phyloP scores from a whole-genome alignment of 2,113 vertebrate genomes.

The Pagrus major region DNA sequence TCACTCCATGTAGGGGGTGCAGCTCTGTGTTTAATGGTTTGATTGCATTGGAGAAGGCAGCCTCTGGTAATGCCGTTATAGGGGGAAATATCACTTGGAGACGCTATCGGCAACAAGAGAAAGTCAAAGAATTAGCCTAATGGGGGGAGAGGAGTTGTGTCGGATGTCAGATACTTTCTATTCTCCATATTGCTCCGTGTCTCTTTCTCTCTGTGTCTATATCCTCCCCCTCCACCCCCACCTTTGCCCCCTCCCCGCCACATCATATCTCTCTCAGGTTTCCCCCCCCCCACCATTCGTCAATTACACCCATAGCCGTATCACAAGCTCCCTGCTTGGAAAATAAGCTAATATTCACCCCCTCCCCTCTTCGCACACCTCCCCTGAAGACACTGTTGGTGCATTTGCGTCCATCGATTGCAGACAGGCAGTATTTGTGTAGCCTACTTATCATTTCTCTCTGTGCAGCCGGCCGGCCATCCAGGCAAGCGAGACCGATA shows the following conservation, averaged over 20 bases:
- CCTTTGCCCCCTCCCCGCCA: not conserved
- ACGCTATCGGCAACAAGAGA: constrained; percentile 78
- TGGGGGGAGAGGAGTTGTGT: constrained; percentile 75
- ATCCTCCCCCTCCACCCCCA: not conserved
- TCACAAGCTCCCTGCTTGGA: constrained; percentile 76
- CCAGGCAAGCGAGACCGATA: constrained; percentile 52
- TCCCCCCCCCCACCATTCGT: constrained; percentile 63
- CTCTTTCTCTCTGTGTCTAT: constrained; percentile 39
- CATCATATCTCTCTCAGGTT: constrained; percentile 75
- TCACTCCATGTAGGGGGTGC: constrained; percentile 60
- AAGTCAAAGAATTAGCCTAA: constrained; percentile 82
- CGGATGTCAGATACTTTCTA: constrained; percentile 80
- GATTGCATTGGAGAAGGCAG: constrained; percentile 82
- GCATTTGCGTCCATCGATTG: constrained; percentile 82
- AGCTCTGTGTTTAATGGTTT: constrained; percentile 80
- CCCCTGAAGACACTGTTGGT: constrained; percentile 76
- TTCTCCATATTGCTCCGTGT: constrained; percentile 65
- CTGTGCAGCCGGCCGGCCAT: constrained; percentile 54
- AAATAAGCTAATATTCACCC: constrained; percentile 79
- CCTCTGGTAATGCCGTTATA: constrained; percentile 74
- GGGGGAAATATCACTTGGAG: constrained; percentile 74
- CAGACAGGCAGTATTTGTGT: constrained; percentile 75
- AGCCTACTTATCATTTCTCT: constrained; percentile 79
- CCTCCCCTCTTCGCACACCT: constrained; percentile 14
- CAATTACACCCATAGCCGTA: constrained; percentile 75